Percentiles rank a stretch among this genome's conserved stretches.
These are phyloP conservation scores for Phenganax marumi DNA, from an alignment of 92 coral and sea anemone species.

Conservation along the genomic window DNA sequence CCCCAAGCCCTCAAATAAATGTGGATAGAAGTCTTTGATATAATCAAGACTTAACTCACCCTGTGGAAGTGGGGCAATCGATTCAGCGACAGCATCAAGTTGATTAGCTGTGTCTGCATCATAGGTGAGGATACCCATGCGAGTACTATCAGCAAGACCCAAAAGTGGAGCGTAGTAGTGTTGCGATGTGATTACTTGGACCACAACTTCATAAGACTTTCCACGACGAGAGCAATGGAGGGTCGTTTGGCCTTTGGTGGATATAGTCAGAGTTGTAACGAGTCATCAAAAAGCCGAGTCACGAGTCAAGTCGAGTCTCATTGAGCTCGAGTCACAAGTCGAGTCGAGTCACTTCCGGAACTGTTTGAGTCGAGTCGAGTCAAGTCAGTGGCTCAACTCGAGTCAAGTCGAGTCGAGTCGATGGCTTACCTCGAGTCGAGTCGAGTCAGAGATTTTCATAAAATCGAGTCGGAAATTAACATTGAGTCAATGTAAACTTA, in stretches of 20 bases:
- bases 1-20: slow-evolving; percentile 58
- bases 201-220: slow-evolving; percentile 41
- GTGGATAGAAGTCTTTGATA: slow-evolving; percentile 42
- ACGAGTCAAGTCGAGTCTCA: background rate
- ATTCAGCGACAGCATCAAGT: slow-evolving; percentile 22
- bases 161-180: slow-evolving; percentile 57
- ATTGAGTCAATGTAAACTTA: background rate
- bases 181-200: slow-evolving; percentile 55
- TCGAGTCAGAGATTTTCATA: background rate
- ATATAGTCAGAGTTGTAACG: slow-evolving; percentile 8
- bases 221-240: slow-evolving; percentile 62
- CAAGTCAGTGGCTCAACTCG: background rate
- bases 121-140: slow-evolving; percentile 55
- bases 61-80: slow-evolving; percentile 27
- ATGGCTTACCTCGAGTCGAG: slow-evolving; percentile 2
- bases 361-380: slow-evolving; percentile 14
- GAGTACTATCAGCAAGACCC: slow-evolving; percentile 58
- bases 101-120: slow-evolving; percentile 54
- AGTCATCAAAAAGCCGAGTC: background rate
- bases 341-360: background rate
- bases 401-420: slow-evolving; percentile 11
- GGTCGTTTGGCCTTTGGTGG: slow-evolving; percentile 53
- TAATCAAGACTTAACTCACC: slow-evolving; percentile 54
- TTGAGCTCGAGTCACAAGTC: background rate
- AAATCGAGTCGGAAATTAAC: background rate